Conservation (phyloP, 2,113 vertebrate genomes). For the Strigops habroptila region DNA sequence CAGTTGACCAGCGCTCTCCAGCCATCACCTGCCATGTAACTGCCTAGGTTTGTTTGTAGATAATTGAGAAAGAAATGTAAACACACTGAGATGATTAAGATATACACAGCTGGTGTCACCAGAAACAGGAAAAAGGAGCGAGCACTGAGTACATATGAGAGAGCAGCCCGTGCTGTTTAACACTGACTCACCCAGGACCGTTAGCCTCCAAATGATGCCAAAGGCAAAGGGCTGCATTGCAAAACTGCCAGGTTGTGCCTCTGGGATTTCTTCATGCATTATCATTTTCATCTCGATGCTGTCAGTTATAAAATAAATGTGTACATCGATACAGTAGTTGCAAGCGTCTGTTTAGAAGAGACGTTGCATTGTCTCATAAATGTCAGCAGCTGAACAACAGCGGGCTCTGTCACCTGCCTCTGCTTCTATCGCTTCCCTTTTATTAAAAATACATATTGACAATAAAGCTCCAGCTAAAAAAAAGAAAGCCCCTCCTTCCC, state of each 20-base stretch:
- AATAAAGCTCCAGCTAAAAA: background rate
- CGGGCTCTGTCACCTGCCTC: background rate
- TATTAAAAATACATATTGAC: conserved; percentile 50
- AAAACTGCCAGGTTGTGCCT: conserved; percentile 41
- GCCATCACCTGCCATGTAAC: background rate
- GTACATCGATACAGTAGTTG: conserved; percentile 30
- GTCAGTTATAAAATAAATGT: conserved; percentile 58
- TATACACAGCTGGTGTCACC: conserved; percentile 60
- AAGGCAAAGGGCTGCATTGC: conserved; percentile 68
- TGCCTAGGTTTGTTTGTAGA: conserved; percentile 32
- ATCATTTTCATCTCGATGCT: conserved; percentile 67
- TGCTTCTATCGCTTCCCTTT: background rate
- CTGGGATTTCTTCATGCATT: conserved; percentile 68
- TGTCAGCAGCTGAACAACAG: conserved; percentile 25
- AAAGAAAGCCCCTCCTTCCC: background rate
- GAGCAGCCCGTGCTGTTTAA: conserved; percentile 14
- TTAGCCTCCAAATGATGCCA: conserved; percentile 50
- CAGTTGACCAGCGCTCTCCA: background rate
- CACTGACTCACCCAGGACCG: conserved; percentile 60
- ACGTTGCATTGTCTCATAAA: conserved; percentile 43
- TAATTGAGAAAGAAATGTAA: conserved; percentile 56
- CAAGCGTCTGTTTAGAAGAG: conserved; percentile 51
- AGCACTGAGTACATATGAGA: background rate
- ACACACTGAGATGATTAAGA: conserved; percentile 45
- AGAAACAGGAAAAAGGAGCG: conserved; percentile 34